These are phyloP conservation scores for Cervus canadensis DNA, from an alignment of 2,113 vertebrate species.

Conservation along the genomic window DNA sequence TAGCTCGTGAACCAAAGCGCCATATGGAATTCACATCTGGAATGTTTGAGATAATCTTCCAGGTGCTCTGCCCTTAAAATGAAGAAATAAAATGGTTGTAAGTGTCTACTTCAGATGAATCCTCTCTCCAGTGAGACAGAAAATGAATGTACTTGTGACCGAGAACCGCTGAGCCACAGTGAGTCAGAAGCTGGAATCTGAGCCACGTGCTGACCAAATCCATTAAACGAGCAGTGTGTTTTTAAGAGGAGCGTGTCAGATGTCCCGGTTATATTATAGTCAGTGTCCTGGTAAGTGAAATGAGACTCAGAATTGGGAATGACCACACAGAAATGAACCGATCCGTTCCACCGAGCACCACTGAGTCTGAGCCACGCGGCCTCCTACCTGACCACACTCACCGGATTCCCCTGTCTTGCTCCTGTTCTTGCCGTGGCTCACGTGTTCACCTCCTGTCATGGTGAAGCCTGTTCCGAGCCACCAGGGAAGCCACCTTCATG, in stretches of 20 bases:
- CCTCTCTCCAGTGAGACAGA: background rate
- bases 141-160: background rate
- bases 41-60: background rate
- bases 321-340: accelerated
- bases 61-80: background rate
- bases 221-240: background rate
- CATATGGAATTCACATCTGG: background rate
- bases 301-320: background rate
- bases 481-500: background rate
- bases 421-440: background rate
- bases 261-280: accelerated
- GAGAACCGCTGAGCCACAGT: background rate
- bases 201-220: background rate
- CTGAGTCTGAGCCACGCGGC: accelerated
- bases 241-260: background rate
- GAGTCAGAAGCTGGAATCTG: background rate
- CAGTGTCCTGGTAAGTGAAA: background rate
- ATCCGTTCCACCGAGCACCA: accelerated
- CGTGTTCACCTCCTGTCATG: too few species aligned
- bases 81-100: background rate
- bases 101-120: background rate
- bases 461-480: background rate
- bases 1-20: background rate
- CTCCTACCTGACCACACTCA: accelerated
- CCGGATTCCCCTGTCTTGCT: accelerated